Evolutionary conservation across 2,113 vertebrate genomes (phyloP), one percentile per base, ranked within the genome.

Genomic region (Euleptes europaea): DNA sequence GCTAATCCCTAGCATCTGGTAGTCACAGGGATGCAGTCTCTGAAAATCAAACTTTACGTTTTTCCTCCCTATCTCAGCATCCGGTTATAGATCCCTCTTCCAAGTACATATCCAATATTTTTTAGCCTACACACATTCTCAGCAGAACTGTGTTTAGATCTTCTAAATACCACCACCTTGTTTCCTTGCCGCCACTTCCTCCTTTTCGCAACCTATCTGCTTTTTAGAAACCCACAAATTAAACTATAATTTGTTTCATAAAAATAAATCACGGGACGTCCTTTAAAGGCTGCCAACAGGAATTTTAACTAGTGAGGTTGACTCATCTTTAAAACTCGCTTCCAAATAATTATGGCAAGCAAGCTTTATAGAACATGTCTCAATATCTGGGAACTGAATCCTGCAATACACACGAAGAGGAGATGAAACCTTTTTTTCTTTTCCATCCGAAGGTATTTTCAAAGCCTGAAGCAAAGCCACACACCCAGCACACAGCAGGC

Each of bases 151-250:
- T 57, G 6, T 44, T 78, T 78, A 84, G 21, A 78, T 47, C 42
- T 76, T 14, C 67, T 4, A 33, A 42, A 35, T 35, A 28, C 26
- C 66, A 81, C 49, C 51, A 42, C 21, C 49, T 85, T 80, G 76
- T 42, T 85, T 72, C 40, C 42, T 49, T 28, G 26, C 9, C 65
- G 40, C n/a, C 21, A 31, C 80, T 80, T 65, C 67, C 86, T 87
- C 0, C 51, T 51, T 0, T 12, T n/a, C 0, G 85, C 69, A 2
- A 1, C 38, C n/a, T 87, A 73, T 51, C 54, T 38, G 26, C 42
- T 80, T 85, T 72, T 73, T 35, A 72, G 19, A 82, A 88, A 84
- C 83, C 38, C 75, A 72, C 63, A 85, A 85, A 80, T 80, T 85
- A 85, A 85, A 73, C 1, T 26, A 28, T 21, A 1, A 38, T 83